A percentile compares a stretch with the other conserved stretches of the same genome.
These are phyloP conservation scores for Tragelaphus eurycerus DNA, from an alignment of 2,797 vertebrate species.

Conservation along the genomic window DNA sequence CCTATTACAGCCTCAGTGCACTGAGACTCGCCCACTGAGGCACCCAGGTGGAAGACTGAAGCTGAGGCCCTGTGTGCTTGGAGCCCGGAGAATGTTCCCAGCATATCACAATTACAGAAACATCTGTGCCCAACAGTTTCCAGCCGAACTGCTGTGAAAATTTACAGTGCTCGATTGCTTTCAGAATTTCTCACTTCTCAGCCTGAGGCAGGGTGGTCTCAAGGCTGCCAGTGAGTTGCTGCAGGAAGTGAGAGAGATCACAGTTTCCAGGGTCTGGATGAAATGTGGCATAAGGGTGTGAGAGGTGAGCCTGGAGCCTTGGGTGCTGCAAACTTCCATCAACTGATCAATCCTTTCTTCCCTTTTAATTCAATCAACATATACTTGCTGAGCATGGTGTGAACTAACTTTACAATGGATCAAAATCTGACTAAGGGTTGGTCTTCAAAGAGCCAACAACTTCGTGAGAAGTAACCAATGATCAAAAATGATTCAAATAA, in stretches of 20 bases:
- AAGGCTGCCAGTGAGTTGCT: conserved; percentile 22
- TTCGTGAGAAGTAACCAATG: background rate
- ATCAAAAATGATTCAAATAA: background rate
- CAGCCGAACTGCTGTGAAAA: conserved; percentile 78
- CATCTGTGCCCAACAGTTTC: conserved; percentile 84
- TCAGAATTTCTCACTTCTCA: conserved; percentile 79
- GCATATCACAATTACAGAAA: conserved; percentile 86
- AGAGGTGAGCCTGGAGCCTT: background rate
- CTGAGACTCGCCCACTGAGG: conserved; percentile 72
- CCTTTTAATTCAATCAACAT: background rate
- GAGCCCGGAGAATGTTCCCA: conserved; percentile 82
- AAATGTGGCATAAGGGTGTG: conserved; percentile 20
- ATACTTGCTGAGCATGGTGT: background rate
- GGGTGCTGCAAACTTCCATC: background rate
- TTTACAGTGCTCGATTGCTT: conserved; percentile 73
- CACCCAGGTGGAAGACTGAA: conserved; percentile 82
- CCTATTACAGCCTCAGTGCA: conserved; percentile 72
- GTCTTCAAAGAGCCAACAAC: background rate
- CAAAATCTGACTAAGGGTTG: background rate
- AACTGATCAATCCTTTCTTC: background rate
- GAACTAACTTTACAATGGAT: background rate
- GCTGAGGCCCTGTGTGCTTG: conserved; percentile 75
- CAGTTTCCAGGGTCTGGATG: conserved; percentile 28
- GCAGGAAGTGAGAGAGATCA: conserved; percentile 44
- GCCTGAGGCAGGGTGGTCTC: conserved; percentile 75